phyloP scores from a whole-genome alignment of 1,140 invertebrate species.

The Helicoverpa zea region DNA sequence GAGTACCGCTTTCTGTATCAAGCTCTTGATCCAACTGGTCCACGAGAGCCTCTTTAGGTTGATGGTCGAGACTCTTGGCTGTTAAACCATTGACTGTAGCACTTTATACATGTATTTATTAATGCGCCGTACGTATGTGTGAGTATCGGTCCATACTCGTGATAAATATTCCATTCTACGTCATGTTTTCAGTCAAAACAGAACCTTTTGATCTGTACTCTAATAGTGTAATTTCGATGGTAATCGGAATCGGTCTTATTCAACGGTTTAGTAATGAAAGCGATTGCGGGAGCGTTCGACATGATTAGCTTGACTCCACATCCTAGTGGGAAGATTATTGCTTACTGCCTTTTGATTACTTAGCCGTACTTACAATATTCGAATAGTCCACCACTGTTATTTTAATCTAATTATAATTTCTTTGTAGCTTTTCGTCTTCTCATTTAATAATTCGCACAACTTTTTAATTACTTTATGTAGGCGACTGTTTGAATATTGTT shows the following conservation, averaged over 20 bases:
- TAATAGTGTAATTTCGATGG: constrained; percentile 44
- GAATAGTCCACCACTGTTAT: not conserved
- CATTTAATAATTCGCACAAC: constrained; percentile 9
- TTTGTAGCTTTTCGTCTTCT: too few relatives aligned
- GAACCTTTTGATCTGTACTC: constrained; percentile 34
- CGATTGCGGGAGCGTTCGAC: constrained; percentile 9
- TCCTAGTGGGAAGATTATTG: constrained; percentile 11
- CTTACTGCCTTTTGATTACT: constrained; percentile 17
- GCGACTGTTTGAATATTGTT: not conserved
- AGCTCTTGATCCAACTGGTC: too few relatives aligned
- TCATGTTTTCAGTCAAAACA: not conserved
- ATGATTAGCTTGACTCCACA: constrained; percentile 11
- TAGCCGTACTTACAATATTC: not conserved
- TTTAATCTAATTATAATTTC: too few relatives aligned
- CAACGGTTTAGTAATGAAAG: constrained; percentile 35
- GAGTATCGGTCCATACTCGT: not conserved
- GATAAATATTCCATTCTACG: not conserved
- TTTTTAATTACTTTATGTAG: constrained; percentile 27
- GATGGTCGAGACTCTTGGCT: too few relatives aligned
- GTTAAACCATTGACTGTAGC: too few relatives aligned
- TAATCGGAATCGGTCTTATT: constrained; percentile 39
- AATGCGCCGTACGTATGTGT: not conserved
- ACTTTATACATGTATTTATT: too few relatives aligned
- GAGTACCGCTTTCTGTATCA: too few relatives aligned
- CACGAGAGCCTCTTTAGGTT: not conserved